Evolutionary conservation across 2,888 invertebrate genomes (phyloP).

Genomic region (Argyresthia albistria): DNA sequence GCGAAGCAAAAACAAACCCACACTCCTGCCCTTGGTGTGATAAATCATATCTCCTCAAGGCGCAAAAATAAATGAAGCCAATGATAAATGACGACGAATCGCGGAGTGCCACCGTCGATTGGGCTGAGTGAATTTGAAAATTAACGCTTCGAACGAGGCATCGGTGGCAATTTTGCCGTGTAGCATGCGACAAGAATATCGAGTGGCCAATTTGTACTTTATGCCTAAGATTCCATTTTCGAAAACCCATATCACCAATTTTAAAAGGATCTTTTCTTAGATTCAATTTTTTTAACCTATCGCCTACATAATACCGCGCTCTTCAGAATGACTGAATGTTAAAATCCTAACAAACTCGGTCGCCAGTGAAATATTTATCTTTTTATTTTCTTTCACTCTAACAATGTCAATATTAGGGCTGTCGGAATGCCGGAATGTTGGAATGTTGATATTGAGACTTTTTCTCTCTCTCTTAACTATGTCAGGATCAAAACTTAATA

Average conservation of each 20-base stretch:
- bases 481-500: no score
- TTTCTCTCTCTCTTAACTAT: no score
- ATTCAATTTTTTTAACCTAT: no score
- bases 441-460: no score
- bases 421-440: slow-evolving; percentile 20
- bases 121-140: slow-evolving; percentile 49
- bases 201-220: no score
- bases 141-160: slow-evolving; percentile 26
- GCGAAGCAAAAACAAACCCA: slow-evolving; percentile 66
- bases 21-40: slow-evolving; percentile 54
- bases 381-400: slow-evolving; percentile 28
- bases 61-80: slow-evolving; percentile 70
- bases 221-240: no score
- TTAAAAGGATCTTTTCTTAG: no score
- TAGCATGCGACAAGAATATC: no score
- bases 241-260: no score
- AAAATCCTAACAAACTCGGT: slow-evolving; percentile 32
- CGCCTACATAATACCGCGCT: background rate
- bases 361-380: slow-evolving; percentile 46
- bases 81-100: slow-evolving; percentile 66
- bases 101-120: slow-evolving; percentile 44
- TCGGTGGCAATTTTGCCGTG: no score
- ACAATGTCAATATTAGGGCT: slow-evolving; percentile 43
- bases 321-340: slow-evolving; percentile 29
- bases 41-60: slow-evolving; percentile 68